These are phyloP conservation scores for Edolisoma coerulescens DNA, from an alignment of 2,113 vertebrate species.

Conservation along the genomic window DNA sequence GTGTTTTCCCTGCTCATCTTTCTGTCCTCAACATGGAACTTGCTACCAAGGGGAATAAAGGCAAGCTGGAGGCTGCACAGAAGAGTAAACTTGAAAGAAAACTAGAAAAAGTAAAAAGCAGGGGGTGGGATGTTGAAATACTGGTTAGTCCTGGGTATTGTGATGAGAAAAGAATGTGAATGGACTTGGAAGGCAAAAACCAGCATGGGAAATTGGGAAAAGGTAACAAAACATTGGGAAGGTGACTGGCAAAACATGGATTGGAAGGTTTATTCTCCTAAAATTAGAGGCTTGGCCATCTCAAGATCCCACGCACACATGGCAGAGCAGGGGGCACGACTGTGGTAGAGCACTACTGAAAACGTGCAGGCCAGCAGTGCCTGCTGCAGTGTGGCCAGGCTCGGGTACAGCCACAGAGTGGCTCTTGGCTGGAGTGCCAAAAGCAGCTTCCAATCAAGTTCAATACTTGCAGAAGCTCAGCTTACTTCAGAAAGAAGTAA, in stretches of 20 bases:
- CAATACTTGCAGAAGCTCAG: not conserved
- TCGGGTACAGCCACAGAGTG: not conserved
- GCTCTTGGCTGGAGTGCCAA: not conserved
- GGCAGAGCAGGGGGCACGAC: not conserved
- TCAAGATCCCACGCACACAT: fast-evolving
- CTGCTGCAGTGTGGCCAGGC: not conserved
- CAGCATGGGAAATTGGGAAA: not conserved
- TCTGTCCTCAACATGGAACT: not conserved
- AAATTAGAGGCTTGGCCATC: not conserved
- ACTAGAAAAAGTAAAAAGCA: not conserved
- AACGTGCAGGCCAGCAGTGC: not conserved
- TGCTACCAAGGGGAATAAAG: not conserved
- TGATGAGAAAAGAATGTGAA: not conserved
- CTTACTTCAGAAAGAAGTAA: not conserved
- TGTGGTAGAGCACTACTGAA: not conserved
- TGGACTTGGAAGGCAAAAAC: not conserved
- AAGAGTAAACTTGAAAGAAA: not conserved
- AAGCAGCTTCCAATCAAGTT: not conserved
- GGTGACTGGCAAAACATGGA: not conserved
- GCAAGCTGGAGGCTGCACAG: not conserved
- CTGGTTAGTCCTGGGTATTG: not conserved
- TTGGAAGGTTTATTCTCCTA: not conserved
- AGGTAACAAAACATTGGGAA: not conserved
- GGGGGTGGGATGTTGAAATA: not conserved
- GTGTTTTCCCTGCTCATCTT: not conserved